phyloP scores from a whole-genome alignment of 1,140 invertebrate species.

The Cherax destructor region DNA sequence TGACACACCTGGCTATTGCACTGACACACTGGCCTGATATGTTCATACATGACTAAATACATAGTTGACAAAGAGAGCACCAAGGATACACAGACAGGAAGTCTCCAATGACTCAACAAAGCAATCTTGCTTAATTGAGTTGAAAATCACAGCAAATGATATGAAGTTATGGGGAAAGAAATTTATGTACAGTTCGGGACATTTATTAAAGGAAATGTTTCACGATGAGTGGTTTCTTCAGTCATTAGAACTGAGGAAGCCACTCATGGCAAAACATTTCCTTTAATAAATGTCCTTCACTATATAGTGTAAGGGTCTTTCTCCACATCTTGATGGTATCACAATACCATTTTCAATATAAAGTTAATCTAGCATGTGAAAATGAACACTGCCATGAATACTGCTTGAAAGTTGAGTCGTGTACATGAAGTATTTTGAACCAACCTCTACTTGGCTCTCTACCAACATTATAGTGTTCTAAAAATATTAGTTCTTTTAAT shows the following conservation, averaged over 20 bases:
- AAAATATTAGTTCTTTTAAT: conserved; percentile 14
- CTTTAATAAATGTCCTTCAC: no score
- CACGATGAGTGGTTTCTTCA: no score
- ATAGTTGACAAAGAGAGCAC: conserved; percentile 15
- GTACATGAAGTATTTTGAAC: background rate
- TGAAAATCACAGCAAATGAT: background rate
- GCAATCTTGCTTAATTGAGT: background rate
- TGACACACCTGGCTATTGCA: conserved; percentile 6
- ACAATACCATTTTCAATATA: background rate
- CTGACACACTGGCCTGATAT: conserved; percentile 13
- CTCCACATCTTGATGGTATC: no score
- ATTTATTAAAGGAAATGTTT: no score
- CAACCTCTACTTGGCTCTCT: background rate
- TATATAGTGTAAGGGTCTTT: background rate
- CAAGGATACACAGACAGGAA: conserved; percentile 20
- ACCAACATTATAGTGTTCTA: background rate
- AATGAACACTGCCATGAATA: background rate
- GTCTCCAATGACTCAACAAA: conserved; percentile 9
- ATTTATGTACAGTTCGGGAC: no score
- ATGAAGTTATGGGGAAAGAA: no score
- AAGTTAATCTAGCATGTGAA: background rate
- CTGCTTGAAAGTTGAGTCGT: background rate
- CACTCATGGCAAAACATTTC: no score
- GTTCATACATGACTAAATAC: conserved; percentile 16
- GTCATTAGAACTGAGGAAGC: no score